A percentile compares a stretch with the other conserved stretches of the same genome.
These are phyloP conservation scores for Anniella stebbinsi DNA, from an alignment of 2,797 vertebrate genomes.

Conservation along the genomic window DNA sequence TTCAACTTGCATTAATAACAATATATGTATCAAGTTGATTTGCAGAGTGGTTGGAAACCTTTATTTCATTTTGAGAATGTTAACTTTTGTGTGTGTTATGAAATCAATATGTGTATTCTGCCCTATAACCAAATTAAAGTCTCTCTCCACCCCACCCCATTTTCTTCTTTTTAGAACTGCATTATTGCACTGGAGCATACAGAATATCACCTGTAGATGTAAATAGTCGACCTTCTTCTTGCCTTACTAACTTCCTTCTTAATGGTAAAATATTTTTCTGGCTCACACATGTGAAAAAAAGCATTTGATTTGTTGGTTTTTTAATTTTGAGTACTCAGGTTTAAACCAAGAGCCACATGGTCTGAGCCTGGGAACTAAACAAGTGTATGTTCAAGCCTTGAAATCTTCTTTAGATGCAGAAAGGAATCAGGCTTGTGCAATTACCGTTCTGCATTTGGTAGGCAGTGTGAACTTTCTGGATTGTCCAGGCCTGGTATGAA, in stretches of 20 bases:
- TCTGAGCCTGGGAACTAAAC: no score
- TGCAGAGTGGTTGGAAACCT: neutral
- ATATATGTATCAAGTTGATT: neutral
- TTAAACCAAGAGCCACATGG: neutral
- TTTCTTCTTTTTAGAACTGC: conserved; percentile 85
- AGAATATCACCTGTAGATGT: conserved; percentile 98
- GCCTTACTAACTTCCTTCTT: conserved; percentile 97
- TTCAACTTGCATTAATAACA: neutral
- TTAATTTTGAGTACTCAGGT: neutral
- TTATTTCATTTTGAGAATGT: neutral
- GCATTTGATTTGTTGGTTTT: no score
- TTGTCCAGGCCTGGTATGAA: neutral
- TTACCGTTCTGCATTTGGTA: neutral
- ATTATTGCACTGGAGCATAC: conserved; percentile 97
- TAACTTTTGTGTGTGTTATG: neutral
- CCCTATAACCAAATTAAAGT: neutral
- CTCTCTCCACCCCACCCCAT: neutral
- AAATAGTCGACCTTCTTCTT: conserved; percentile 97
- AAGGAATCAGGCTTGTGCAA: neutral
- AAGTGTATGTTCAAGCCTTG: neutral
- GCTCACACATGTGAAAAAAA: neutral
- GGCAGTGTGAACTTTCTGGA: neutral
- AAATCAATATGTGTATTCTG: neutral
- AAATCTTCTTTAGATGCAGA: neutral
- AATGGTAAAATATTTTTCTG: conserved; percentile 84